These are phyloP conservation scores for Bufotes viridis DNA, from an alignment of 2,797 vertebrate genomes.

Conservation along the genomic window DNA sequence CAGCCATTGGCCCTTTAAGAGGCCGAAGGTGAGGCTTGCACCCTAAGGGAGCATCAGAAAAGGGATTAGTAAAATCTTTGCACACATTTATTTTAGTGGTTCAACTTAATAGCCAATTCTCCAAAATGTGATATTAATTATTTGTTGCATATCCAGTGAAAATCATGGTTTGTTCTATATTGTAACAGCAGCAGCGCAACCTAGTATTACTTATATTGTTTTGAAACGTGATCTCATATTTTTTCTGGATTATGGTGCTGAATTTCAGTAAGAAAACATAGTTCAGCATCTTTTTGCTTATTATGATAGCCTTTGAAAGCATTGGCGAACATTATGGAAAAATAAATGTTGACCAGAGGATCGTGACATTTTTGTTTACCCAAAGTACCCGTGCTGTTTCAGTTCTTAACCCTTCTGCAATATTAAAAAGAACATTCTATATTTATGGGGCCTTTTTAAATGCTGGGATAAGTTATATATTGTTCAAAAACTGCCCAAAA, in stretches of 20 bases:
- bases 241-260: constrained; percentile 2
- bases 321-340: constrained; percentile 11
- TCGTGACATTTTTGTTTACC: neutral
- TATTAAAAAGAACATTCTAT: neutral
- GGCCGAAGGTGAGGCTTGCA: too few species aligned
- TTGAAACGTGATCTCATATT: constrained; percentile 36
- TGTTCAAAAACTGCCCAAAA: too few species aligned
- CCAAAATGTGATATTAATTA: neutral
- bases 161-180: neutral
- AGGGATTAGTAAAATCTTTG: neutral
- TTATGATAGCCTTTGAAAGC: constrained; percentile 37
- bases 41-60: neutral
- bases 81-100: neutral
- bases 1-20: too few species aligned
- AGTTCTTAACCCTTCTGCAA: neutral
- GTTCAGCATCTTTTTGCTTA: constrained; percentile 31
- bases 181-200: neutral
- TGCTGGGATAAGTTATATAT: neutral
- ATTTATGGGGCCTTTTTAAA: neutral
- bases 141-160: neutral
- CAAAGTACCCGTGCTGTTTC: neutral
- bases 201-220: neutral
- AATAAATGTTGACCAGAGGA: constrained; percentile 30
- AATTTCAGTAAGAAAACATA: constrained; percentile 18
- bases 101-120: neutral